phyloP scores from a whole-genome alignment of 2,888 invertebrate species.

The Ametastegia equiseti region DNA sequence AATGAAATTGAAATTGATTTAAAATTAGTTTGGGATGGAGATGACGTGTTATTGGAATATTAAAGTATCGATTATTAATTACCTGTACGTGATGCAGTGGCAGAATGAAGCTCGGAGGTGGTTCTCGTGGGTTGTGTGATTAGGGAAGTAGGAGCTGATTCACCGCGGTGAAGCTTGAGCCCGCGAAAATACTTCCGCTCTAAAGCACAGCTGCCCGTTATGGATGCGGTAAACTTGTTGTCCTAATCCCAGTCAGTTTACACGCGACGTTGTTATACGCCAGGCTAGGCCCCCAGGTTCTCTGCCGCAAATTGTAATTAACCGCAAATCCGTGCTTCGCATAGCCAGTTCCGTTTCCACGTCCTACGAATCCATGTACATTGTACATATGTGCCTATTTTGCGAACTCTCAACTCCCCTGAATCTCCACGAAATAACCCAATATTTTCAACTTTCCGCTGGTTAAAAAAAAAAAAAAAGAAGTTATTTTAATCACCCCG shows the following conservation, averaged over 20 bases:
- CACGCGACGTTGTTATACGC: slow-evolving; percentile 40
- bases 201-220: slow-evolving; percentile 34
- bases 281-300: background rate
- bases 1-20: background rate
- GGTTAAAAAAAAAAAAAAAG: too few relatives aligned
- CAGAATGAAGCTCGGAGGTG: background rate
- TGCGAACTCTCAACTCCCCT: too few relatives aligned
- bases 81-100: background rate
- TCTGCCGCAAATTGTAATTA: slow-evolving; percentile 32
- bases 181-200: slow-evolving; percentile 24
- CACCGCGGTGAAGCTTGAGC: background rate
- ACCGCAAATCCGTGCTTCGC: slow-evolving; percentile 20
- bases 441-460: too few relatives aligned
- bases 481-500: too few relatives aligned
- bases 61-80: slow-evolving; percentile 27
- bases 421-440: too few relatives aligned
- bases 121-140: background rate
- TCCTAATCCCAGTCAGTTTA: slow-evolving; percentile 40
- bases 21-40: background rate
- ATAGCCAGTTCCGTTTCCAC: too few relatives aligned
- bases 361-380: too few relatives aligned
- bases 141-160: slow-evolving; percentile 3
- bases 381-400: too few relatives aligned
- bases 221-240: slow-evolving; percentile 35
- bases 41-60: background rate